Percentiles rank a stretch among this genome's conserved stretches.
phyloP scores from a whole-genome alignment of 2,113 vertebrate genomes.

The Holacanthus passer region DNA sequence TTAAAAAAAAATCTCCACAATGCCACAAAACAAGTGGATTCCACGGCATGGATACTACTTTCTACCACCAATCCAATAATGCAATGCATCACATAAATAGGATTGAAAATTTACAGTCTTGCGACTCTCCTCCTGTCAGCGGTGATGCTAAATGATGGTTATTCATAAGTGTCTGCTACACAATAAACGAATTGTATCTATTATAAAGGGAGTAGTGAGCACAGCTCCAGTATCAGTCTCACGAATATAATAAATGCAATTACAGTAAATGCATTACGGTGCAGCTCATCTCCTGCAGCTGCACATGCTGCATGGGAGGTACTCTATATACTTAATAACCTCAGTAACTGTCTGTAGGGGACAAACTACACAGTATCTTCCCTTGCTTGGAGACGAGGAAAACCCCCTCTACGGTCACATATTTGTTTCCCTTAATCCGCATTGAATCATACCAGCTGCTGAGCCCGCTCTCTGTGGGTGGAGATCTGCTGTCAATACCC shows the following conservation, averaged over 20 bases:
- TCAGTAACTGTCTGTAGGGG: not conserved
- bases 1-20: not conserved
- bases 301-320: not conserved
- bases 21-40: not conserved
- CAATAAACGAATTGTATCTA: not conserved
- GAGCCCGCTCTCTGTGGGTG: not conserved
- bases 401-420: slow-evolving; percentile 4
- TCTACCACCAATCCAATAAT: not conserved
- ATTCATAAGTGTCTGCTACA: not conserved
- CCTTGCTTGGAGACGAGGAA: not conserved
- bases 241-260: not conserved
- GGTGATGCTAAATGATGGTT: not conserved
- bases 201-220: not conserved
- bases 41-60: not conserved
- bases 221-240: not conserved
- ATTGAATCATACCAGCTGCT: slow-evolving; percentile 25
- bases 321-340: not conserved
- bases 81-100: not conserved
- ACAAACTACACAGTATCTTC: not conserved
- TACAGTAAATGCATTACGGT: slow-evolving; percentile 6
- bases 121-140: not conserved
- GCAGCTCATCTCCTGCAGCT: not conserved
- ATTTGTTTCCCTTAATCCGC: slow-evolving; percentile 29
- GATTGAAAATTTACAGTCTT: not conserved
- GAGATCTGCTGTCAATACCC: slow-evolving; percentile 6